Conservation (phyloP, 2,888 invertebrate species). For the Mamestra brassicae region DNA sequence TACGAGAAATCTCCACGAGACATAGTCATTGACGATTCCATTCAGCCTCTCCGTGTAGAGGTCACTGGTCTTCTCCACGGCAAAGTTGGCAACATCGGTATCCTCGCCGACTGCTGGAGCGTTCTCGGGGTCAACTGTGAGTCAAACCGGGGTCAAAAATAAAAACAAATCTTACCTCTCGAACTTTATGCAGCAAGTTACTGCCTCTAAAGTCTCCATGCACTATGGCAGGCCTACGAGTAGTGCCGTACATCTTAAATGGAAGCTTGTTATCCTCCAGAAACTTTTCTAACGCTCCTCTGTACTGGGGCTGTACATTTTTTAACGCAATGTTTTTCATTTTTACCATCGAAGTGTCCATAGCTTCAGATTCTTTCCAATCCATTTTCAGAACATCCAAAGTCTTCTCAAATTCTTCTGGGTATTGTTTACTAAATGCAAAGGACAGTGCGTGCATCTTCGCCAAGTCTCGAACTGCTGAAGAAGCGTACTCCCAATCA, state of each 20-base stretch:
- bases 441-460: constrained; percentile 78
- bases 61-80: constrained; percentile 66
- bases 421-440: constrained; percentile 70
- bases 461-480: constrained; percentile 70
- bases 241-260: neutral
- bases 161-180: constrained; percentile 48
- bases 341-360: neutral
- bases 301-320: neutral
- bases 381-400: neutral
- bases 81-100: constrained; percentile 64
- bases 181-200: constrained; percentile 68
- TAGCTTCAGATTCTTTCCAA: neutral
- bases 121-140: constrained; percentile 69
- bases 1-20: constrained; percentile 69
- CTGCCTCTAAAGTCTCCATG: constrained; percentile 69
- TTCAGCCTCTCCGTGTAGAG: constrained; percentile 74
- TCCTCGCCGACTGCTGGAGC: constrained; percentile 69
- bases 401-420: constrained; percentile 65
- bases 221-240: neutral
- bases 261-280: neutral
- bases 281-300: neutral
- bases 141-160: too few species aligned
- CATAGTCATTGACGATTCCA: constrained; percentile 76
- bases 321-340: neutral
- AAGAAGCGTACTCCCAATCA: constrained; percentile 67